These are phyloP conservation scores for Cyclophora punctaria DNA, from an alignment of 2,888 invertebrate genomes.

Conservation along the genomic window DNA sequence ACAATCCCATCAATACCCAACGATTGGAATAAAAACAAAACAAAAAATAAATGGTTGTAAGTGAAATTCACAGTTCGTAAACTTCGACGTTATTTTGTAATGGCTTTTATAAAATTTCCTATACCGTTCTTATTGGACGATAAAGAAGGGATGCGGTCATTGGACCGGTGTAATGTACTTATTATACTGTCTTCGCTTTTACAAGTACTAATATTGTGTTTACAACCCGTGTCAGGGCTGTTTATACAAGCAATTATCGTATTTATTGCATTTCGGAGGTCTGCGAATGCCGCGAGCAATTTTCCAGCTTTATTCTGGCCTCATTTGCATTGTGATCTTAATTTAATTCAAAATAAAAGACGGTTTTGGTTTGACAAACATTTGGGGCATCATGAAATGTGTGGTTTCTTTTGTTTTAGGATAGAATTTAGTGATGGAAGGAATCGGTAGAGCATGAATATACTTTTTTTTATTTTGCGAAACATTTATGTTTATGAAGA, in stretches of 20 bases:
- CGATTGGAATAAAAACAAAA: conserved; percentile 12
- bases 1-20: conserved; percentile 4
- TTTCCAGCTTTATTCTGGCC: neutral
- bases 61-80: conserved; percentile 48
- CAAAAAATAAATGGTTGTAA: conserved; percentile 21
- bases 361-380: neutral
- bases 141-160: conserved; percentile 46
- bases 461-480: too few species aligned
- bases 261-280: conserved; percentile 43
- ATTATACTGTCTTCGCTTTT: conserved; percentile 46
- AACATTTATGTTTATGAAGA: too few species aligned
- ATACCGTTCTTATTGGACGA: conserved; percentile 40
- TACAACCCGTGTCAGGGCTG: conserved; percentile 29
- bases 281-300: neutral
- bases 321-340: conserved; percentile 3
- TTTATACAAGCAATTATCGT: conserved; percentile 47
- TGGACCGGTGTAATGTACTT: conserved; percentile 46
- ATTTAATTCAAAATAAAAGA: neutral
- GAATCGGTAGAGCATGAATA: too few species aligned
- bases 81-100: conserved; percentile 37
- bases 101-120: conserved; percentile 47
- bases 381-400: too few species aligned
- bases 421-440: too few species aligned
- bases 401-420: too few species aligned
- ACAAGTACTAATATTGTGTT: conserved; percentile 31